Evolutionary conservation across 2,888 invertebrate species (phyloP).

Genomic region (Zelleria hepariella): DNA sequence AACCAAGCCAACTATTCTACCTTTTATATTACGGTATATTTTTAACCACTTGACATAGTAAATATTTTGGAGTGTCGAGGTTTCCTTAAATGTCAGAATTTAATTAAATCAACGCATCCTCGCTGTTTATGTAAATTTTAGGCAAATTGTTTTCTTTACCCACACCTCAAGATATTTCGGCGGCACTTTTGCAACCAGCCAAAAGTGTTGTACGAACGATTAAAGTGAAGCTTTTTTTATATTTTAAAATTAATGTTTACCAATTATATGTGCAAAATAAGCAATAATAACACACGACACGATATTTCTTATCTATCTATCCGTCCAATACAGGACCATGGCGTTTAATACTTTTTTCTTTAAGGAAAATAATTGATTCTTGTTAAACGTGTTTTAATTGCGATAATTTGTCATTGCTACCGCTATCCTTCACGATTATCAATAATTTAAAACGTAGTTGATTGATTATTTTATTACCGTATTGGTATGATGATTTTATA

Average conservation of each 20-base stretch:
- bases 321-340: too few relatives aligned
- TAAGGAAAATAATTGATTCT: neutral
- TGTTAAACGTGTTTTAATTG: neutral
- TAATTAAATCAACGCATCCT: neutral
- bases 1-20: too few relatives aligned
- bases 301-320: neutral
- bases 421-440: too few relatives aligned
- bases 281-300: neutral
- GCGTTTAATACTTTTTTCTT: neutral
- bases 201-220: neutral
- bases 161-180: neutral
- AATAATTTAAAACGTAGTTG: too few relatives aligned
- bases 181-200: neutral
- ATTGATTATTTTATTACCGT: too few relatives aligned
- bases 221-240: neutral
- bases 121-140: neutral
- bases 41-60: too few relatives aligned
- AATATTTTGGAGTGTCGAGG: too few relatives aligned
- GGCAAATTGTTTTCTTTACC: neutral
- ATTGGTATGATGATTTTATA: too few relatives aligned
- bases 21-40: too few relatives aligned
- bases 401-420: neutral
- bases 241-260: neutral
- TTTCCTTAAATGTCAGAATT: neutral
- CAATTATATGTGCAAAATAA: neutral